Base-by-base conservation (phyloP, 2,888 invertebrate genomes). In the Dexiosoma caninum region DNA sequence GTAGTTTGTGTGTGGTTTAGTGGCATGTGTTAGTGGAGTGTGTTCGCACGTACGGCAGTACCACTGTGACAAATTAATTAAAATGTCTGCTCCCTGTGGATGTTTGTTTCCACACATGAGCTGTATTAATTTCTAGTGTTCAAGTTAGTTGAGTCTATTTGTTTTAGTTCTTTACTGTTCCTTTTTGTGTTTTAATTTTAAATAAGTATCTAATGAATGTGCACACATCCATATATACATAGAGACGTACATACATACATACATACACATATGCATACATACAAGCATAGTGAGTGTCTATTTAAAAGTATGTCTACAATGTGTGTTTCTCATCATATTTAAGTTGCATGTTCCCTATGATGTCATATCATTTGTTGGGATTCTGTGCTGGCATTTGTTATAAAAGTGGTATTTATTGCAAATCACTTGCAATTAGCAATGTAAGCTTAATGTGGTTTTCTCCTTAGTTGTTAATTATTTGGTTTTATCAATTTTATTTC, bases 41-140 rank as follows among this genome's bases (percentile, higher is more conserved):
- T 86, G 84, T 82, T 84, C 9, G 35, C 14, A 32, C 10, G 14
- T 14, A 16, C 37, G 51, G 27, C 32, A 85, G 86, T 85, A 87
- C 86, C 85, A 85, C 86, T 86, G 86, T 87, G 86, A 87, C 87
- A 87, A 88, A 88, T 88, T 88, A 88, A 88, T 88, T 88, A 88
- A 88, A 87, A 87, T 85, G 87, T 86, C 88, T 86, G 87, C 86
- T 86, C 82, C 78, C 83, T 78, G 78, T 64, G 79, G 83, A 82
- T 81, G 57, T 40, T 74, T 64, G 53, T 62, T 78, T 55, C 64
- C 71, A 75, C 53, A 74, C 23, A 60, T 23, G 46, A 62, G 67
- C 49, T 75, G 44, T 67, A 69, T 59, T 78, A 72, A 70, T 74
- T 66, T 67, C 74, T 64, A 66, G 44, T 62, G 67, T 51, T 62